Percentiles rank a stretch among this genome's conserved stretches.
Conservation (phyloP, 2,797 vertebrate genomes). For the Sebastes umbrosus region DNA sequence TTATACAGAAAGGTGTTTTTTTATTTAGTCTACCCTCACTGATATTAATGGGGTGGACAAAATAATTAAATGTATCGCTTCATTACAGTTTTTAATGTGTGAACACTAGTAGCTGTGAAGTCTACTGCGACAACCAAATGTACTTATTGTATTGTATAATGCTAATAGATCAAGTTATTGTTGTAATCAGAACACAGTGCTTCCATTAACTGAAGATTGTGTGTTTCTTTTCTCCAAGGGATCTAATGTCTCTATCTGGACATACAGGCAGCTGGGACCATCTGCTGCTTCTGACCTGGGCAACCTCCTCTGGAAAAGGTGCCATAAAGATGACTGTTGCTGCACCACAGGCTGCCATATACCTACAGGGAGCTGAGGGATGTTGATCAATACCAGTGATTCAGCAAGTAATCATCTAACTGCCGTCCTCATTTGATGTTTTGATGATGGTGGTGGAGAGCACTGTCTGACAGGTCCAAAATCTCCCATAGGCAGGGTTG, state of each 20-base stretch:
- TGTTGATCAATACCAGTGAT: background rate
- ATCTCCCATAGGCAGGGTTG: background rate
- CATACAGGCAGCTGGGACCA: conserved; percentile 21
- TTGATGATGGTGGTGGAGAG: background rate
- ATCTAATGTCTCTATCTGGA: conserved; percentile 41
- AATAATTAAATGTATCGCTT: background rate
- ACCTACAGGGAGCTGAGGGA: background rate
- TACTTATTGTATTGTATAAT: background rate
- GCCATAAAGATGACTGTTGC: background rate
- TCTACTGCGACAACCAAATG: background rate
- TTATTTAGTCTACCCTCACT: background rate
- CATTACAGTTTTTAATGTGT: background rate
- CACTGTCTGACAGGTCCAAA: background rate
- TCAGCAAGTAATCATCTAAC: background rate
- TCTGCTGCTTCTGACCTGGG: conserved; percentile 27
- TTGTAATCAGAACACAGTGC: background rate
- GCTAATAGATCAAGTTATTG: background rate
- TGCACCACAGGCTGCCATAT: background rate
- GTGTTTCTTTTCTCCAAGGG: background rate
- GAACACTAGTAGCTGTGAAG: background rate
- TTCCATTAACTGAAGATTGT: background rate
- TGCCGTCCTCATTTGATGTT: background rate
- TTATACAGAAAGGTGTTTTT: too few species aligned
- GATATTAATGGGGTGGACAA: background rate
- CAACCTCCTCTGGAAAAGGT: background rate